Conservation (phyloP, 2,888 invertebrate species). For the Glyphotaelius pellucidus region DNA sequence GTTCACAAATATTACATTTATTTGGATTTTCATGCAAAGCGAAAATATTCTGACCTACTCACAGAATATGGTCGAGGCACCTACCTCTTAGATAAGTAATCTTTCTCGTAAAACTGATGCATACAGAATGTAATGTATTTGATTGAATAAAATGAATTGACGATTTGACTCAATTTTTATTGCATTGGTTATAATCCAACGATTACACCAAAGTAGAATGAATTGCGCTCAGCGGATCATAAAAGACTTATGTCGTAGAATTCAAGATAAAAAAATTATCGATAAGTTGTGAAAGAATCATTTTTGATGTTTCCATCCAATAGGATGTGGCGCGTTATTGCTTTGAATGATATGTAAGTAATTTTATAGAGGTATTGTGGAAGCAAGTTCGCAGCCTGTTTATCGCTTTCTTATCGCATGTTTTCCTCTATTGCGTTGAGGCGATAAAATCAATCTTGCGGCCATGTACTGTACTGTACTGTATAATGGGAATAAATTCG, state of each 20-base stretch:
- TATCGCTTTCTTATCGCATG: constrained; percentile 11
- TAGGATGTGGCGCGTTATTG: neutral
- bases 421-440: constrained; percentile 8
- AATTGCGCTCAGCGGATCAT: neutral
- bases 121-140: neutral
- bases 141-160: neutral
- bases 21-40: too few species aligned
- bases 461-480: neutral
- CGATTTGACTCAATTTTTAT: neutral
- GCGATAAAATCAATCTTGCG: constrained; percentile 36
- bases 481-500: neutral
- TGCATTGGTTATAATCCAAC: neutral
- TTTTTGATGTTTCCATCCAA: neutral
- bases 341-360: neutral
- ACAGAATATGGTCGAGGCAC: too few species aligned
- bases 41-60: too few species aligned
- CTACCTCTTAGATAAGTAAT: neutral
- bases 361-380: neutral
- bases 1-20: too few species aligned
- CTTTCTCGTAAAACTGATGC: neutral
- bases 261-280: neutral
- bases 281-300: neutral
- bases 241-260: neutral
- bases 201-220: neutral
- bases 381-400: neutral